Percentiles rank a stretch among this genome's conserved stretches.
phyloP scores from a whole-genome alignment of 2,797 vertebrate genomes.

The Falco concolor region DNA sequence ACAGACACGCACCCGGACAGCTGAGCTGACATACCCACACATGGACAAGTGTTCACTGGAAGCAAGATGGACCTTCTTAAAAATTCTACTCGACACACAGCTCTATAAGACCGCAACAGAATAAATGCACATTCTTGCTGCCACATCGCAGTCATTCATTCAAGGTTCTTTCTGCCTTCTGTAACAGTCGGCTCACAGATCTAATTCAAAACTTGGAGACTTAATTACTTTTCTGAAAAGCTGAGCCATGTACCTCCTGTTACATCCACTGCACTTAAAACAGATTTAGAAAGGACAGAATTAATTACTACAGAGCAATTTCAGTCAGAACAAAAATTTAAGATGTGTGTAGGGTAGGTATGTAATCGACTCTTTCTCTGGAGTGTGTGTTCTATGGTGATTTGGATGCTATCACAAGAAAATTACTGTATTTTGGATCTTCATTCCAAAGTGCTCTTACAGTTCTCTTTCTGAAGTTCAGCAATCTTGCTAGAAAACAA shows the following conservation, averaged over 20 bases:
- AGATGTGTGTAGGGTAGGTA: background rate
- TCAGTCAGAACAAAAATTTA: background rate
- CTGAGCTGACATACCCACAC: slow-evolving; percentile 38
- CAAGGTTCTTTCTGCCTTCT: background rate
- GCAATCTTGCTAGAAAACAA: background rate
- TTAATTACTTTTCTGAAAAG: background rate
- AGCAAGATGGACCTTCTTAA: slow-evolving; percentile 28
- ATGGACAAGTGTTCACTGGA: slow-evolving; percentile 33
- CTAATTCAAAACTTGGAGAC: background rate
- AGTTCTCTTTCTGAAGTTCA: background rate
- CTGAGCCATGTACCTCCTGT: background rate
- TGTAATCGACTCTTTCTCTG: background rate
- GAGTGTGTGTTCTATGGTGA: background rate
- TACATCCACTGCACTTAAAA: background rate
- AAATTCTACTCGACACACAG: background rate
- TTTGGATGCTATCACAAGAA: background rate
- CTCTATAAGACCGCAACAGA: background rate
- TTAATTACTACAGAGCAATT: background rate
- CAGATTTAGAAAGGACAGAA: background rate
- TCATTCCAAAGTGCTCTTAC: background rate
- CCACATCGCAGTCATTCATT: background rate
- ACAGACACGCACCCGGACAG: background rate
- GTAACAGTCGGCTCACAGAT: background rate
- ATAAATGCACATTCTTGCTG: background rate
- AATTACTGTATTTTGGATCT: background rate